These are phyloP conservation scores for Elysia chlorotica DNA, from an alignment of 1,140 invertebrate species.

Conservation along the genomic window DNA sequence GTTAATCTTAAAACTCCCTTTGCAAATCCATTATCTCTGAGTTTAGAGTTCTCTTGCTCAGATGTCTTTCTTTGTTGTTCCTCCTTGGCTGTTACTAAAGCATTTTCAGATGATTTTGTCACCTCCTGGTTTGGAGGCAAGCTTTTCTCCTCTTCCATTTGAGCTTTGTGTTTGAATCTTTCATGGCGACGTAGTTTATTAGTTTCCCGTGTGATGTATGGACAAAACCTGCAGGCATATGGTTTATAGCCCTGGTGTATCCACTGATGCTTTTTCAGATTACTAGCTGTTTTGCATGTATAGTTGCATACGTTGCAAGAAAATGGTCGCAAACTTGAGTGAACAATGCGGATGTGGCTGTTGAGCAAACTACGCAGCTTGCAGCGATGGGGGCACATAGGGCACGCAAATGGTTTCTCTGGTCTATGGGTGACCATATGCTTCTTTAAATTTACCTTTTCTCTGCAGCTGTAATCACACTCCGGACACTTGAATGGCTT, in stretches of 20 bases:
- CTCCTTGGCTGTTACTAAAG: too few relatives aligned
- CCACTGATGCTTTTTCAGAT: conserved; percentile 18
- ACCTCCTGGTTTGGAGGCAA: too few relatives aligned
- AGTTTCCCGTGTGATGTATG: conserved; percentile 2
- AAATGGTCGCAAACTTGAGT: conserved; percentile 4
- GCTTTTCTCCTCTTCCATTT: too few relatives aligned
- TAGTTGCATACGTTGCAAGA: conserved; percentile 1
- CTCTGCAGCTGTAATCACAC: conserved; percentile 5
- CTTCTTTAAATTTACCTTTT: conserved; percentile 12
- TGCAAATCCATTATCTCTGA: too few relatives aligned
- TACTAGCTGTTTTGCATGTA: conserved; percentile 7
- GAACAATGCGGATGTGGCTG: conserved; percentile 8
- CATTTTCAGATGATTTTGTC: too few relatives aligned
- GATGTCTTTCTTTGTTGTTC: too few relatives aligned
- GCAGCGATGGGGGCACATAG: conserved; percentile 2
- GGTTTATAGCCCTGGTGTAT: conserved; percentile 13
- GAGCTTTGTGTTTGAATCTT: conserved; percentile 5
- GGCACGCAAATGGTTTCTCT: conserved; percentile 17
- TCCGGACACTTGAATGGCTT: conserved; percentile 8
- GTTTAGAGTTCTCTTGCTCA: too few relatives aligned
- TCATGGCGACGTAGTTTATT: conserved; percentile 17
- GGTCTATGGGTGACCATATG: conserved; percentile 16
- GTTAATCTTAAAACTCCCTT: too few relatives aligned
- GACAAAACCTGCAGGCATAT: not conserved
- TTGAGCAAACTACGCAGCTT: conserved; percentile 6